These are phyloP conservation scores for Pyrochroa serraticornis DNA, from an alignment of 2,888 invertebrate genomes.

Conservation along the genomic window DNA sequence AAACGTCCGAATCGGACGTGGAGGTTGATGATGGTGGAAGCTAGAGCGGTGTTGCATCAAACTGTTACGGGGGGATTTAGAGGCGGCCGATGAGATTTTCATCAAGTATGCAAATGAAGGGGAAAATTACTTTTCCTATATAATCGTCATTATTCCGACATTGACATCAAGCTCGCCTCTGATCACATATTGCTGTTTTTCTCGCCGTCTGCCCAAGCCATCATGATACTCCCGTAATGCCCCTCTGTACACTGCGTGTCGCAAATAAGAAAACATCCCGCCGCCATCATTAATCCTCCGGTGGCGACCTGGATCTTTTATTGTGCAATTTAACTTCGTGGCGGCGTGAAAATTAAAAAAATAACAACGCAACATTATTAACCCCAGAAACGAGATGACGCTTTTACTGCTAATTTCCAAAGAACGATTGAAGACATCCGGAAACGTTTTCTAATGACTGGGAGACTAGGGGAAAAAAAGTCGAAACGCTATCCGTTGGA, in stretches of 20 bases:
- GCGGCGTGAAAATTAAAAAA: not conserved
- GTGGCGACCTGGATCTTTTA: not conserved
- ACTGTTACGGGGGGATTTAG: not conserved
- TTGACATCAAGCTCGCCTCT: slow-evolving; percentile 56
- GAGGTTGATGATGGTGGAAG: not conserved
- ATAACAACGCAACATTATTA: not conserved
- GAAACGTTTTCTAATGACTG: not conserved
- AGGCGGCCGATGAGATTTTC: slow-evolving; percentile 56
- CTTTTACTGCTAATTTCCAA: not conserved
- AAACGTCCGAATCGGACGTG: no score
- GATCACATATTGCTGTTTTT: slow-evolving; percentile 58
- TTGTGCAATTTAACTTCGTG: slow-evolving; percentile 9
- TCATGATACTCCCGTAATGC: slow-evolving; percentile 36
- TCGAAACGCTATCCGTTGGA: not conserved
- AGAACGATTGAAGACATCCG: not conserved
- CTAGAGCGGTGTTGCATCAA: not conserved
- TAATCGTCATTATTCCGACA: slow-evolving; percentile 61
- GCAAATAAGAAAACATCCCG: slow-evolving; percentile 15
- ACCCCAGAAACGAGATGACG: not conserved
- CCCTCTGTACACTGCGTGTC: slow-evolving; percentile 25
- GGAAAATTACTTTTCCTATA: slow-evolving; percentile 61
- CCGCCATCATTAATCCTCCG: not conserved
- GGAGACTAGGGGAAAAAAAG: slow-evolving; percentile 1
- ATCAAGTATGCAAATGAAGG: slow-evolving; percentile 61
- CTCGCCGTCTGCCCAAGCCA: slow-evolving; percentile 37